Evolutionary conservation across 2,797 vertebrate species (phyloP).

Genomic region (Scleropages formosus): DNA sequence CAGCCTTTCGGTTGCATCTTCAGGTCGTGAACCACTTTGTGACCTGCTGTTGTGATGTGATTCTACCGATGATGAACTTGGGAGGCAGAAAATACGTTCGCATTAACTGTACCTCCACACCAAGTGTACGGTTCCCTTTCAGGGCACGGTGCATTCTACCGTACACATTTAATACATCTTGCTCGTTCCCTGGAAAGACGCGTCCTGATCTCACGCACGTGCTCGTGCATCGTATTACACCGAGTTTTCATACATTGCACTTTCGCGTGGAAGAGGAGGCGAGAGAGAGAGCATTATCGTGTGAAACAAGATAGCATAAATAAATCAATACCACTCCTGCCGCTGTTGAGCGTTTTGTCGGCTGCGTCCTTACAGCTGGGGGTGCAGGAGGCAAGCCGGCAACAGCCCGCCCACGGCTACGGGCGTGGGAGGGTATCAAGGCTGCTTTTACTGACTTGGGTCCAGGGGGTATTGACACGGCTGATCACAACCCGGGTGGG

Average conservation of each 20-base stretch:
- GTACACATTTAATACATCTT: neutral
- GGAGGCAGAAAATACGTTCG: no score
- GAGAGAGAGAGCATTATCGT: conserved; percentile 34
- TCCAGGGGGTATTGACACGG: no score
- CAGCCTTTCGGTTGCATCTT: neutral
- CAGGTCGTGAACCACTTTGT: neutral
- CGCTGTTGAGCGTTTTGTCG: neutral
- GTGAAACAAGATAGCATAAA: conserved; percentile 40
- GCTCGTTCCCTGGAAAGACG: neutral
- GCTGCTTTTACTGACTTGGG: conserved; percentile 36
- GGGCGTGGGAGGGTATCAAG: neutral
- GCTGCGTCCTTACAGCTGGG: neutral
- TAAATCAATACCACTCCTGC: conserved; percentile 38
- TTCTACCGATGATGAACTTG: no score
- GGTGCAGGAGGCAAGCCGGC: no score
- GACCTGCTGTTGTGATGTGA: no score
- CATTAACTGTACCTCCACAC: no score
- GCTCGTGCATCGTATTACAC: neutral
- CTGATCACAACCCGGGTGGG: neutral
- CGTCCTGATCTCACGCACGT: neutral
- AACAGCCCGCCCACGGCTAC: neutral
- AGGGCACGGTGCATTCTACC: neutral
- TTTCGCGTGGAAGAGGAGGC: neutral
- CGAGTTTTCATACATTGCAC: neutral
- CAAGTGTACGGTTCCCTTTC: neutral